Evolutionary conservation across 2,888 invertebrate species (phyloP), one percentile per base, ranked within the genome.

Genomic region (Gari tellinella): DNA sequence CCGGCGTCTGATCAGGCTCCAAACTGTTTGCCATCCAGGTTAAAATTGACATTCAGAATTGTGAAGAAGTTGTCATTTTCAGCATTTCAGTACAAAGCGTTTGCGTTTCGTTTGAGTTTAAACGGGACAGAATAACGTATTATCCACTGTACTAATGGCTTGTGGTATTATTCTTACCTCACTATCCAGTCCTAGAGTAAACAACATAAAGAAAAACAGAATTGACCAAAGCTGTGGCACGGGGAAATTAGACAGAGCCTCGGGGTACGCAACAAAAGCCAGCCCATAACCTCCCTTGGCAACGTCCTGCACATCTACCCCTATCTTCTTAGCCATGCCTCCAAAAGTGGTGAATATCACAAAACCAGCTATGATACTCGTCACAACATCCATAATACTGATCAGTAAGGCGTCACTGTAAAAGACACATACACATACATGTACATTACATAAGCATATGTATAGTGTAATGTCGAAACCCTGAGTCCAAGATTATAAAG

Each of bases 371-470:
- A 89, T 84, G 38, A 88, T 72, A 73, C 86, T 87, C 3, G 96
- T 79, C 94, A 93, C 81, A 0, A 88, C 63, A 38, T 89, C 88
- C 87, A 95, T 96, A 94, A 94, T 92, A 95, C 96, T 74, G 95
- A 94, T 96, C 75, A 96, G 94, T 26, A 95, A 90, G 0, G 96
- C 95, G 88, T 96, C 96, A 14, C 92, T 92, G 80, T 40, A 82
- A 81, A 60, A 57, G 25, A n/a, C 12, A 19, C 1, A 14, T 23
- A 48, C 23, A 48, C 8, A 40, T 12, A 40, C n/a, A n/a, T n/a
- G 40, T 12, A 14, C 40, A 14, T 10, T 10, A 40, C 8, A 40
- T 40, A 14, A 40, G 40, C 8, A 40, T 40, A 40, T 12, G 10
- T 12, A 40, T 40, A 40, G 14, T 14, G 14, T 40, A 40, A 12